These are phyloP conservation scores for Cerastis rubricosa DNA, from an alignment of 2,888 invertebrate species.

Conservation along the genomic window DNA sequence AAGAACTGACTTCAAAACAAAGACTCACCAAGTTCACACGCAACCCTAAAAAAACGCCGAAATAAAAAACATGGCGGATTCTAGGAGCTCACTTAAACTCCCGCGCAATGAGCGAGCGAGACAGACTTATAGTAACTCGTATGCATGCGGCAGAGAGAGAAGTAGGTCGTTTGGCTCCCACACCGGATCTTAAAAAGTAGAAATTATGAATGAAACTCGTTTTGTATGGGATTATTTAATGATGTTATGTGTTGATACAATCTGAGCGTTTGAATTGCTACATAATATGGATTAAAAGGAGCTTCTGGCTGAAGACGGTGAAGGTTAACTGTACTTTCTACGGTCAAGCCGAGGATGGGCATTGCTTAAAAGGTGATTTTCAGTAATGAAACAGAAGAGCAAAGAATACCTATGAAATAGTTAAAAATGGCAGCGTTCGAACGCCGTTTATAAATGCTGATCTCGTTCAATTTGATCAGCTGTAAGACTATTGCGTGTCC, in stretches of 20 bases:
- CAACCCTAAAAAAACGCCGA: constrained; percentile 63
- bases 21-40: constrained; percentile 46
- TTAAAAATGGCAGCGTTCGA: too few species aligned
- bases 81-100: constrained; percentile 63
- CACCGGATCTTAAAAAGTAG: constrained; percentile 80
- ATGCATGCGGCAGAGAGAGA: constrained; percentile 26
- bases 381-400: neutral
- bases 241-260: constrained; percentile 47
- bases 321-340: neutral
- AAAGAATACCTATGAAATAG: too few species aligned
- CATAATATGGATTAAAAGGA: constrained; percentile 1
- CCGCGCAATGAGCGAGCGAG: constrained; percentile 63
- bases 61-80: constrained; percentile 63
- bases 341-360: too few species aligned
- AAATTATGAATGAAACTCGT: constrained; percentile 66
- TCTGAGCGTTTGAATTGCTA: constrained; percentile 13
- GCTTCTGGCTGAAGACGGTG: neutral
- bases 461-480: neutral
- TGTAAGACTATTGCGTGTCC: too few species aligned
- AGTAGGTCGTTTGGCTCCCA: constrained; percentile 69
- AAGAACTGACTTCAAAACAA: constrained; percentile 46
- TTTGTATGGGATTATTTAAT: constrained; percentile 50
- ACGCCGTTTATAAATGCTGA: neutral
- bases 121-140: constrained; percentile 8
- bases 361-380: too few species aligned